Conservation (phyloP, 2,113 vertebrate species). For the Ciconia maguari region DNA sequence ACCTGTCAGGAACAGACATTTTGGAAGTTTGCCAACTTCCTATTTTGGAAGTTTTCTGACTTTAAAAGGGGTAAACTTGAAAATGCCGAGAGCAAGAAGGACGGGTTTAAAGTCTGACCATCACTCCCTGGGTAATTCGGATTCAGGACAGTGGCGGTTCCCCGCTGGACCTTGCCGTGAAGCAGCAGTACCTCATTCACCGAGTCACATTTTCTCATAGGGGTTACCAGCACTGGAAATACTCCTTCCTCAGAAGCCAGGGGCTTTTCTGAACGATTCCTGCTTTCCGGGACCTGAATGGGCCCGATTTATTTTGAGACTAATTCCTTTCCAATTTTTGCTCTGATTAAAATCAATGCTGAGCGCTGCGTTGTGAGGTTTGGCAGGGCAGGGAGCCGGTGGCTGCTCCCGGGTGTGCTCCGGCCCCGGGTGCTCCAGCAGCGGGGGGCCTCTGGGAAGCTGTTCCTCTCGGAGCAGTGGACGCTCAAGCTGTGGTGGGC, state of each 20-base stretch:
- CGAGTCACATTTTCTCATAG: too few relatives aligned
- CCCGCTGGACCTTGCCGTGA: background rate
- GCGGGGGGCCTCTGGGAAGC: background rate
- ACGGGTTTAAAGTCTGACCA: background rate
- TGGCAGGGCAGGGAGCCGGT: background rate
- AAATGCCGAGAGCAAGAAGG: background rate
- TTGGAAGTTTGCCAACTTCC: background rate
- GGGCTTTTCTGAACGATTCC: background rate
- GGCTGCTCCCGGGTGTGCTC: too few relatives aligned
- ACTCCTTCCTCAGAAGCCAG: background rate
- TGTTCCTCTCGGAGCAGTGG: background rate
- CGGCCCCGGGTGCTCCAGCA: background rate
- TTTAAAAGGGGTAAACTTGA: background rate
- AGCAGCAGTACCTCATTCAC: background rate
- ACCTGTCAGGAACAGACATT: background rate
- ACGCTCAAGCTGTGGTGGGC: background rate
- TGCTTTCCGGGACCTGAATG: background rate
- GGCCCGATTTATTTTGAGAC: background rate
- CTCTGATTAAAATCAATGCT: too few relatives aligned
- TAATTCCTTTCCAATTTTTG: background rate
- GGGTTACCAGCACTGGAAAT: background rate
- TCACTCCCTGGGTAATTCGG: background rate
- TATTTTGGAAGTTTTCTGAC: background rate
- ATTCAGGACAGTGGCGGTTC: background rate
- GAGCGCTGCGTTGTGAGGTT: background rate